Conservation (phyloP, 2,113 vertebrate genomes). For the Hiodon tergisus region DNA sequence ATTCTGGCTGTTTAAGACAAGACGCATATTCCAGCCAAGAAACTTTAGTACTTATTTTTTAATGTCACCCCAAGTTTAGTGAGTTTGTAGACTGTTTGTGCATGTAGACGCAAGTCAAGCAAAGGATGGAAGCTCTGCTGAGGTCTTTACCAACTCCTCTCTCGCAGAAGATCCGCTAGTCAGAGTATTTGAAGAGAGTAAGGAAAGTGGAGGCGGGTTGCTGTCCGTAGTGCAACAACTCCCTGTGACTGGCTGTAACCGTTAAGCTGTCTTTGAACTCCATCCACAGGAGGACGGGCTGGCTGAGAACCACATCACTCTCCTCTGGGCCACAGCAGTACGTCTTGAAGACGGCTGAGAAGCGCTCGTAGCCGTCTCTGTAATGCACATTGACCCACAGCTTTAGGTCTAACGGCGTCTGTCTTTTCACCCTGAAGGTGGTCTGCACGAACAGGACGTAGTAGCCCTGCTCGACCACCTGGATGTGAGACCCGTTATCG, state of each 20-base stretch:
- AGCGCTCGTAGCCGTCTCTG: not conserved
- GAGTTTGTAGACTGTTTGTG: too few relatives aligned
- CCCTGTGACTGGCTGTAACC: not conserved
- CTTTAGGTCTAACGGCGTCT: not conserved
- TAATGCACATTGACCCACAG: not conserved
- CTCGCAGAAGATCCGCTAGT: not conserved
- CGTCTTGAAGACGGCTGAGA: conserved; percentile 2
- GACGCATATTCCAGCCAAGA: too few relatives aligned
- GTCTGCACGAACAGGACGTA: conserved; percentile 21
- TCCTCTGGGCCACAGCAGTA: not conserved
- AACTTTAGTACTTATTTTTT: too few relatives aligned
- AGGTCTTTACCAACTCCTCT: not conserved
- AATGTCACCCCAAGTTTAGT: too few relatives aligned
- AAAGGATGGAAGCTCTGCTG: too few relatives aligned
- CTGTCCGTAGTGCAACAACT: not conserved
- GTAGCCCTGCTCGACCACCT: not conserved
- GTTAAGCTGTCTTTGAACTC: not conserved
- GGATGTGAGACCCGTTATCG: not conserved
- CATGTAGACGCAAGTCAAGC: too few relatives aligned
- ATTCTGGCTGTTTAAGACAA: too few relatives aligned
- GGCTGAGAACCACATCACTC: conserved; percentile 8
- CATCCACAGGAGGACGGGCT: conserved; percentile 17
- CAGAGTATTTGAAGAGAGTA: conserved; percentile 15
- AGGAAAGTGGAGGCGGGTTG: conserved; percentile 1
- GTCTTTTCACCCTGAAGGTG: not conserved